These are phyloP conservation scores for Rotaria magnacalcarata DNA, from an alignment of 2,888 invertebrate species.

Conservation along the genomic window DNA sequence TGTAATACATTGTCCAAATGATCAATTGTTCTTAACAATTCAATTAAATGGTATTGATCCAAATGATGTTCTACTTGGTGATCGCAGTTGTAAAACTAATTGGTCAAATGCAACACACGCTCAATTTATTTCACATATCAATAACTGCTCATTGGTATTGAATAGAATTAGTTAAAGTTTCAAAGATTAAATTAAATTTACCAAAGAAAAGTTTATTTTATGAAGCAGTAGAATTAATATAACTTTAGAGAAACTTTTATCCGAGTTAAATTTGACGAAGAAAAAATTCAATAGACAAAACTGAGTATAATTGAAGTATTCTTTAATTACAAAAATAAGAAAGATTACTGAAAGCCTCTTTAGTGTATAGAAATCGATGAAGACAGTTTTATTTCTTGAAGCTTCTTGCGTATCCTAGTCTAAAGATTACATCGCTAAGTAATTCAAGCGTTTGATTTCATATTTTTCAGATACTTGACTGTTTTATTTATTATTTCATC, in stretches of 20 bases:
- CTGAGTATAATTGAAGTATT: not conserved
- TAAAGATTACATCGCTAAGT: no score
- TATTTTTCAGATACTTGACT: no score
- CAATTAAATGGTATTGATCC: not conserved
- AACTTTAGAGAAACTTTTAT: not conserved
- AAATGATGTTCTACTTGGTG: not conserved
- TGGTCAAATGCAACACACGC: not conserved
- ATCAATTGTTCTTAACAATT: conserved; percentile 1
- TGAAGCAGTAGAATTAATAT: not conserved
- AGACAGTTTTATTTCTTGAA: not conserved
- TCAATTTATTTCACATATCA: conserved; percentile 14
- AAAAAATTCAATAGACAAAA: not conserved
- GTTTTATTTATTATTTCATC: no score
- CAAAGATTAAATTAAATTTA: no score
- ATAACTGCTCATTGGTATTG: conserved; percentile 34
- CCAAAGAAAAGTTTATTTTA: no score
- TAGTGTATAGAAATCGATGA: not conserved
- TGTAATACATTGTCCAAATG: not conserved
- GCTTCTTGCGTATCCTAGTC: not conserved
- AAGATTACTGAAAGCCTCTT: not conserved
- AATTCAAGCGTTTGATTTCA: no score
- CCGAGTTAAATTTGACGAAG: not conserved
- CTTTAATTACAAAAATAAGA: not conserved
- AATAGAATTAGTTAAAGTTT: not conserved
- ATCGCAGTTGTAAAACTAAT: not conserved